phyloP scores from a whole-genome alignment of 2,113 vertebrate species.

The Cynocephalus volans region DNA sequence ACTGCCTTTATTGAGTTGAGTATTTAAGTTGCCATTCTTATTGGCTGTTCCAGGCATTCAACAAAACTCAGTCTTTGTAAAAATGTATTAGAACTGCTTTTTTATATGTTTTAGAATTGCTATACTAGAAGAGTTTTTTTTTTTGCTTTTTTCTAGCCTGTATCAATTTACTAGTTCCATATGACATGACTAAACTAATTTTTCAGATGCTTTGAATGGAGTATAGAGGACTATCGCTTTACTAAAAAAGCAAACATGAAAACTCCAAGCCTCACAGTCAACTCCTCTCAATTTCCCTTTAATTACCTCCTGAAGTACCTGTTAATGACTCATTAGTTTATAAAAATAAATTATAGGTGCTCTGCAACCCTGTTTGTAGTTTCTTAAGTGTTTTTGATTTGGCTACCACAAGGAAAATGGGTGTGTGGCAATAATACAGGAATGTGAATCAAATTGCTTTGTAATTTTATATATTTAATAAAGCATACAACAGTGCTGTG shows the following conservation, averaged over 20 bases:
- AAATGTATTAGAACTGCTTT: neutral
- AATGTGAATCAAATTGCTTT: slow-evolving; percentile 5
- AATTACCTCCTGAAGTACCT: slow-evolving; percentile 73
- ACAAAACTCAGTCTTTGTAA: neutral
- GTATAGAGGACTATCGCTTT: neutral
- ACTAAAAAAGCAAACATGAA: slow-evolving; percentile 56
- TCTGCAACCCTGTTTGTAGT: neutral
- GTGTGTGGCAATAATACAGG: neutral
- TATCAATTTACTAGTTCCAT: neutral
- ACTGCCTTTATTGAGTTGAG: neutral
- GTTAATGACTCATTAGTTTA: slow-evolving; percentile 77
- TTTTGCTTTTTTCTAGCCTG: neutral
- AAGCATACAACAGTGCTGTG: neutral
- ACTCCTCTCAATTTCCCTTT: slow-evolving; percentile 64
- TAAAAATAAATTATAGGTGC: slow-evolving; percentile 69
- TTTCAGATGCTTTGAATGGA: slow-evolving; percentile 38
- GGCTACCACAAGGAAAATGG: neutral
- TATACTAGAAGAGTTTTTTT: too few species aligned
- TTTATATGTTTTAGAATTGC: neutral
- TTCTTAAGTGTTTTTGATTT: slow-evolving; percentile 59
- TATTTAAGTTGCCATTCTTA: neutral
- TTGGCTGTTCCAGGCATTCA: neutral
- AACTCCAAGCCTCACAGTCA: neutral
- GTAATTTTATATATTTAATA: slow-evolving; percentile 60
- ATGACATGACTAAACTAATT: neutral